These are phyloP conservation scores for Cephalophus harveyi DNA, from an alignment of 2,113 vertebrate genomes.

Conservation along the genomic window DNA sequence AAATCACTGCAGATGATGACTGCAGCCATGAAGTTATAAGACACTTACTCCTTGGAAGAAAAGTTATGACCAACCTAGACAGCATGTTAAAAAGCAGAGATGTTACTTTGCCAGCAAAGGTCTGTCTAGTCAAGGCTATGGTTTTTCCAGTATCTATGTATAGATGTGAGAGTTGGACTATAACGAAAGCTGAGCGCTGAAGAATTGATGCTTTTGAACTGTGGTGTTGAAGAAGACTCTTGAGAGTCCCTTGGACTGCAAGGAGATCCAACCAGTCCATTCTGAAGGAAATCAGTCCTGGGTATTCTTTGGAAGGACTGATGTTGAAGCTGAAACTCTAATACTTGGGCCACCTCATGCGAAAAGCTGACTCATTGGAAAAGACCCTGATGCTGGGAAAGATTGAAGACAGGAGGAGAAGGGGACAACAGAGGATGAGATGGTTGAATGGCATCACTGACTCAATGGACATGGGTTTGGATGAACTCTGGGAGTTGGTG, in stretches of 20 bases:
- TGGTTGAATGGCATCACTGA: not conserved
- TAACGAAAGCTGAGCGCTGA: not conserved
- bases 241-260: not conserved
- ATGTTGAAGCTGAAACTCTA: not conserved
- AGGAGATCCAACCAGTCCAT: not conserved
- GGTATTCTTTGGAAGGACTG: not conserved
- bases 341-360: not conserved
- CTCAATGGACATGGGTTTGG: not conserved
- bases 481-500: not conserved
- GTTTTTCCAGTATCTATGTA: not conserved
- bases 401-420: not conserved
- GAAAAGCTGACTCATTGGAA: not conserved
- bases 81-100: not conserved
- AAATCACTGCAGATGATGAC: not conserved
- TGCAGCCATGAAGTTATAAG: not conserved
- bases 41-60: not conserved
- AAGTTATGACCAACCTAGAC: not conserved
- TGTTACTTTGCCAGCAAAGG: not conserved
- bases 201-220: not conserved
- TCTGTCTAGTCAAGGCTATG: not conserved
- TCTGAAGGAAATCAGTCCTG: not conserved
- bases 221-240: not conserved
- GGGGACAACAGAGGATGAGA: not conserved
- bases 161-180: not conserved
- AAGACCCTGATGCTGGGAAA: not conserved